phyloP scores from a whole-genome alignment of 2,888 invertebrate species.

The Drosophila tanythrix region DNA sequence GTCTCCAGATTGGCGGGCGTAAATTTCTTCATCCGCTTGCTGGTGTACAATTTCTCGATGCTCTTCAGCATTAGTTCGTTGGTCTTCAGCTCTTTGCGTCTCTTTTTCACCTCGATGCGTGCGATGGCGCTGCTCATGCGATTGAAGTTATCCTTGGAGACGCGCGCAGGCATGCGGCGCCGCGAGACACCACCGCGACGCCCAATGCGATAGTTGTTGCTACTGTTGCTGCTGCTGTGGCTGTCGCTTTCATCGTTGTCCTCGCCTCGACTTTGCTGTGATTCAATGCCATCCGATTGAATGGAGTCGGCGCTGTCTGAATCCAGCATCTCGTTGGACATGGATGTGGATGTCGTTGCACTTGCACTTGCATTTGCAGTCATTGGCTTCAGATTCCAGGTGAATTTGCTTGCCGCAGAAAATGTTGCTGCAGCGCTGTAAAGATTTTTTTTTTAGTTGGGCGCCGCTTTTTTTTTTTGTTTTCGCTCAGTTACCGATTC shows the following conservation, averaged over 20 bases:
- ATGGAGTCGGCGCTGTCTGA: conserved; percentile 53
- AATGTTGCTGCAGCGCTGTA: conserved; percentile 29
- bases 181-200: conserved; percentile 62
- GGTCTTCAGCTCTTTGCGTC: conserved; percentile 55
- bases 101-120: conserved; percentile 69
- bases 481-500: conserved; percentile 68
- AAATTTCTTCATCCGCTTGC: conserved; percentile 79
- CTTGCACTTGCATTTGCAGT: conserved; percentile 1
- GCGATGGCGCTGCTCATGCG: conserved; percentile 78
- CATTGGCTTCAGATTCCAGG: conserved; percentile 37
- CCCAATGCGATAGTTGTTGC: conserved; percentile 8
- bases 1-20: conserved; percentile 82
- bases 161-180: conserved; percentile 77
- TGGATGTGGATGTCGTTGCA: conserved; percentile 4
- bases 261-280: conserved; percentile 55
- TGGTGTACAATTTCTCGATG: conserved; percentile 79
- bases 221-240: conserved; percentile 26
- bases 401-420: conserved; percentile 18
- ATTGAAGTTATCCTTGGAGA: conserved; percentile 79
- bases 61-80: conserved; percentile 69
- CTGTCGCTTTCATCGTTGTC: conserved; percentile 61
- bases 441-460: not conserved
- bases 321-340: conserved; percentile 44
- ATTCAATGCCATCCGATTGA: conserved; percentile 66
- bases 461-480: not conserved